Evolutionary conservation across 2,113 vertebrate genomes (phyloP).

Genomic region (Clupea harengus): DNA sequence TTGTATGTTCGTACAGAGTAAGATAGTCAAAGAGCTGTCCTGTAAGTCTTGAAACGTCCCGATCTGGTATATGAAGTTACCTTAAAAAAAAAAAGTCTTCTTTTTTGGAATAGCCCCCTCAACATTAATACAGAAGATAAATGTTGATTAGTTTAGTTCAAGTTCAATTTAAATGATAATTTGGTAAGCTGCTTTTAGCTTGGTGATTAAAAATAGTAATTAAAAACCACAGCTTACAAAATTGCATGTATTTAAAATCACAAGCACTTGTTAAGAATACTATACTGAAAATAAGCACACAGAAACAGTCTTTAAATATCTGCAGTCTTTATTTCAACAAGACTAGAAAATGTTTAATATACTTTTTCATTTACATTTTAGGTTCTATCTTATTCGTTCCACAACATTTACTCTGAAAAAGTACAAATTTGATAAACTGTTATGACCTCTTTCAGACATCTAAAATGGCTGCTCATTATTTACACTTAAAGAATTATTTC

Average conservation of each 20-base stretch:
- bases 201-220: too few species aligned
- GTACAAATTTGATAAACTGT: conserved; percentile 69
- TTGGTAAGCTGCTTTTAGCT: too few species aligned
- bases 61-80: too few species aligned
- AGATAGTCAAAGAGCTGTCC: too few species aligned
- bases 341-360: conserved; percentile 79
- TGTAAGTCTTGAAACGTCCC: too few species aligned
- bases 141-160: too few species aligned
- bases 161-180: too few species aligned
- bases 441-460: conserved; percentile 76
- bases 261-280: neutral
- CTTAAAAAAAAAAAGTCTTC: too few species aligned
- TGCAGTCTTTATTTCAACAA: conserved; percentile 81
- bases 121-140: too few species aligned
- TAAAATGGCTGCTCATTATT: conserved; percentile 71
- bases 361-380: conserved; percentile 77
- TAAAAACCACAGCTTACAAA: neutral
- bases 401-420: conserved; percentile 71
- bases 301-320: conserved; percentile 69
- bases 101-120: too few species aligned
- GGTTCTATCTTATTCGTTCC: conserved; percentile 69
- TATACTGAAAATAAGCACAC: conserved; percentile 36
- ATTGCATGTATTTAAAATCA: neutral
- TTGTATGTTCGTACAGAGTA: too few species aligned
- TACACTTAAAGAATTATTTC: conserved; percentile 55